Percentiles rank a stretch among this genome's conserved stretches.
Conservation (phyloP, 1,140 invertebrate genomes). For the Aphelenchoides besseyi region DNA sequence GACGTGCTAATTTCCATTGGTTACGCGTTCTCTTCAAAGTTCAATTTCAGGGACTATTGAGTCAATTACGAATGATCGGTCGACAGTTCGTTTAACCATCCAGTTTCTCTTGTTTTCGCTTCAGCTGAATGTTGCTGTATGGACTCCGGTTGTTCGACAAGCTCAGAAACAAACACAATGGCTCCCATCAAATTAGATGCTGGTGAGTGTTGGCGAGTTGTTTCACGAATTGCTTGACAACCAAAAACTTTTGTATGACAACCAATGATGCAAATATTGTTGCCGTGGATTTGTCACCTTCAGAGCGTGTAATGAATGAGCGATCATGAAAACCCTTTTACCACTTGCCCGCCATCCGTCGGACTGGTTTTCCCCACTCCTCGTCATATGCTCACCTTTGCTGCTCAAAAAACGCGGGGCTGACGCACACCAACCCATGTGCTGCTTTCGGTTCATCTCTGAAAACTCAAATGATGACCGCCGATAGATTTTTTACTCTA, state of each 20-base stretch:
- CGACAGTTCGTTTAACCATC: neutral
- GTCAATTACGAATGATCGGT: no score
- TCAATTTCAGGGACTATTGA: no score
- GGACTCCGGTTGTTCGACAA: neutral
- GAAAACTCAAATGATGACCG: no score
- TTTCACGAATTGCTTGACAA: no score
- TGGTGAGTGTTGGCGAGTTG: neutral
- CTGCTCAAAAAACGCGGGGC: no score
- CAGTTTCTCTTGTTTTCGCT: neutral
- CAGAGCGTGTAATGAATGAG: neutral
- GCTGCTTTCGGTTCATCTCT: no score
- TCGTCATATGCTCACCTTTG: slow-evolving; percentile 2
- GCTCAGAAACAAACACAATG: neutral
- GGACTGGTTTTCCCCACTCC: slow-evolving; percentile 2
- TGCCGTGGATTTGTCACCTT: neutral
- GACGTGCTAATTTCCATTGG: no score
- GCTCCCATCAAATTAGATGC: neutral
- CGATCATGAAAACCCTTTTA: neutral
- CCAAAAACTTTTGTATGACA: no score
- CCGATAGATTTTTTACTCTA: neutral
- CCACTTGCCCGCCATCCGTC: neutral
- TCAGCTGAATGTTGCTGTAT: neutral
- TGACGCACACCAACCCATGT: neutral
- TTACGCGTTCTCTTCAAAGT: no score
- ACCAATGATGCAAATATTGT: no score